These are phyloP conservation scores for Dryobota labecula DNA, from an alignment of 2,888 invertebrate genomes.

Conservation along the genomic window DNA sequence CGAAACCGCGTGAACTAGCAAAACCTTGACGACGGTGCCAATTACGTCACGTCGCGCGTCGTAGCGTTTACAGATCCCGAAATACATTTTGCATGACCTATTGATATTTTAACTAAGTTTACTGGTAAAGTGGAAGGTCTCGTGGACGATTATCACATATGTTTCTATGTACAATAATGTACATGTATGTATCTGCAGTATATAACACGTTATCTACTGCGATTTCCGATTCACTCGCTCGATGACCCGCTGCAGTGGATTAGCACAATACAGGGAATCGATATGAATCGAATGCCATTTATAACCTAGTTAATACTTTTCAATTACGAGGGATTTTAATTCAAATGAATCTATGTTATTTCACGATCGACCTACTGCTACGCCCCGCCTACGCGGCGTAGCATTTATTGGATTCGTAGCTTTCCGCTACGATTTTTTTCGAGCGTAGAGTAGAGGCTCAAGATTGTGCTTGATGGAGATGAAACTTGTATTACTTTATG, in stretches of 20 bases:
- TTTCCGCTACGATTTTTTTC: constrained; percentile 28
- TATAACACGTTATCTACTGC: background rate
- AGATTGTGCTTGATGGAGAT: constrained; percentile 9
- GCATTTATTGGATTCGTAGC: constrained; percentile 42
- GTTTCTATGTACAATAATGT: background rate
- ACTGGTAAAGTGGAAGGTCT: constrained; percentile 1
- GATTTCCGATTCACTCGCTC: constrained; percentile 34
- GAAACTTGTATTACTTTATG: constrained; percentile 18
- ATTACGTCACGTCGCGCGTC: background rate
- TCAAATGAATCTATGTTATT: constrained; percentile 21
- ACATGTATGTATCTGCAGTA: background rate
- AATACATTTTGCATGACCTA: constrained; percentile 20
- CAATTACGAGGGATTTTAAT: constrained; percentile 13
- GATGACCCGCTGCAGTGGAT: constrained; percentile 32
- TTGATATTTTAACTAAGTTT: constrained; percentile 10
- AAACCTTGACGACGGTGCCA: constrained; percentile 1
- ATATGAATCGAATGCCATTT: constrained; percentile 16
- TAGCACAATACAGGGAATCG: constrained; percentile 23
- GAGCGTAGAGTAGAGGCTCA: constrained; percentile 4
- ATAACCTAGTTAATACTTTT: constrained; percentile 15
- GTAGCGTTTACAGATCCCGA: background rate
- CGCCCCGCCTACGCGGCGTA: constrained; percentile 44
- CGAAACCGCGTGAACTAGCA: background rate
- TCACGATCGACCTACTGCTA: constrained; percentile 26
- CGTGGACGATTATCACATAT: background rate